Percentiles rank a stretch among this genome's conserved stretches.
Evolutionary conservation across 2,888 invertebrate species (phyloP).

Genomic region (Archips crataeganus): DNA sequence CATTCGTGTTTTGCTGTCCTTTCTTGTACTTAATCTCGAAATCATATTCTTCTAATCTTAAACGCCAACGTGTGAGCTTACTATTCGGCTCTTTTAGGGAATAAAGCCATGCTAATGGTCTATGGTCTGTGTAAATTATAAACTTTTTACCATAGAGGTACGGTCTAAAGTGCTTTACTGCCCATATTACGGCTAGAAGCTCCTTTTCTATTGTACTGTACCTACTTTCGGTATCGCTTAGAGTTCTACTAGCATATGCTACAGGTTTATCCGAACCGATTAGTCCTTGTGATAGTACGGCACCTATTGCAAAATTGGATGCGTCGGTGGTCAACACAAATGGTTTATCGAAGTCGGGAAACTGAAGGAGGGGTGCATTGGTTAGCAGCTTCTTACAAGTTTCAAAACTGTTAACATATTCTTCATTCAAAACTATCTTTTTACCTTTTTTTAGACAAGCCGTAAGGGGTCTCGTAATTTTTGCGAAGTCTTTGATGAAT

Average conservation of each 20-base stretch:
- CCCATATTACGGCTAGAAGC: constrained; percentile 30
- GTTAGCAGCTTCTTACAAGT: constrained; percentile 46
- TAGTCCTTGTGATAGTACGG: constrained; percentile 40
- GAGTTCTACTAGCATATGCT: not conserved
- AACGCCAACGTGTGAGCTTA: constrained; percentile 47
- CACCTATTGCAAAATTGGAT: constrained; percentile 38
- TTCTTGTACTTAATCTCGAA: constrained; percentile 45
- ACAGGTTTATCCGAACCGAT: constrained; percentile 38
- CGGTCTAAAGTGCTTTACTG: constrained; percentile 38
- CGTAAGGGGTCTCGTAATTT: constrained; percentile 49
- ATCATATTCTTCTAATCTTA: constrained; percentile 49
- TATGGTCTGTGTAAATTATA: constrained; percentile 45
- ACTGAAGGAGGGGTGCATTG: constrained; percentile 55
- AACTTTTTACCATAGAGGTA: constrained; percentile 43
- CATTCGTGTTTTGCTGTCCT: constrained; percentile 44
- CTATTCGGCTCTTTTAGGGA: constrained; percentile 46
- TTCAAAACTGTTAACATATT: constrained; percentile 45
- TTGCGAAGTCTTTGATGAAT: constrained; percentile 45
- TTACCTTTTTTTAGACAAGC: constrained; percentile 40
- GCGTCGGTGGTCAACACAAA: constrained; percentile 42
- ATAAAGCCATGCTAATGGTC: constrained; percentile 44
- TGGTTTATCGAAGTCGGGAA: constrained; percentile 54
- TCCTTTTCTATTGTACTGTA: constrained; percentile 42
- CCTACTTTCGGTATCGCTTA: not conserved
- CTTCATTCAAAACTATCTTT: constrained; percentile 34